phyloP scores from a whole-genome alignment of 2,888 invertebrate genomes.

The Drosophila paucipuncta region DNA sequence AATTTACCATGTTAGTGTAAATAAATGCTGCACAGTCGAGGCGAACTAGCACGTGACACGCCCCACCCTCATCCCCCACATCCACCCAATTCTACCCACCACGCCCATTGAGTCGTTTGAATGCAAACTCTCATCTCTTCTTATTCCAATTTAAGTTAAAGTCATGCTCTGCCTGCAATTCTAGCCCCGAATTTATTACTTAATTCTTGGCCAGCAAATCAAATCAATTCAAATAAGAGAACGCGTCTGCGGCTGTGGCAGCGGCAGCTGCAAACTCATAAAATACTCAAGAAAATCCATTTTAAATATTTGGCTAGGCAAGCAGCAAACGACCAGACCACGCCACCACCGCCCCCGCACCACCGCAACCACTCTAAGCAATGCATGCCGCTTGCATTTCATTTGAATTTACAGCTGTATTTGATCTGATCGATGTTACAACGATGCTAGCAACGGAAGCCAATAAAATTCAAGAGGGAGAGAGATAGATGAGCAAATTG shows the following conservation, averaged over 20 bases:
- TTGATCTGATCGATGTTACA: conserved; percentile 69
- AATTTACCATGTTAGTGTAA: conserved; percentile 78
- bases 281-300: conserved; percentile 60
- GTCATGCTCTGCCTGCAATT: conserved; percentile 31
- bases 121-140: conserved; percentile 18
- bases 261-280: conserved; percentile 52
- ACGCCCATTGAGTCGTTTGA: neutral
- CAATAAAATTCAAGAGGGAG: conserved; percentile 62
- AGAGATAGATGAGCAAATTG: conserved; percentile 63
- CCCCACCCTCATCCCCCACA: conserved; percentile 15
- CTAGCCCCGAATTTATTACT: conserved; percentile 63
- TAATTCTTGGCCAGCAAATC: conserved; percentile 53
- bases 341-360: neutral
- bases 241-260: conserved; percentile 25
- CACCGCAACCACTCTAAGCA: conserved; percentile 46
- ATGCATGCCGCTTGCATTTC: conserved; percentile 76
- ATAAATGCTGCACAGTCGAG: conserved; percentile 66
- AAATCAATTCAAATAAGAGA: conserved; percentile 54
- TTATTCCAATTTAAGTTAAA: conserved; percentile 25
- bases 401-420: conserved; percentile 81
- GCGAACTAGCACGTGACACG: conserved; percentile 50
- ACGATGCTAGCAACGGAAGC: conserved; percentile 45
- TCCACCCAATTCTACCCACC: neutral
- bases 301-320: conserved; percentile 75
- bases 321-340: conserved; percentile 37